Percentiles rank a stretch among this genome's conserved stretches.
Conservation (phyloP, 2,113 vertebrate genomes). For the Ophiodon elongatus region DNA sequence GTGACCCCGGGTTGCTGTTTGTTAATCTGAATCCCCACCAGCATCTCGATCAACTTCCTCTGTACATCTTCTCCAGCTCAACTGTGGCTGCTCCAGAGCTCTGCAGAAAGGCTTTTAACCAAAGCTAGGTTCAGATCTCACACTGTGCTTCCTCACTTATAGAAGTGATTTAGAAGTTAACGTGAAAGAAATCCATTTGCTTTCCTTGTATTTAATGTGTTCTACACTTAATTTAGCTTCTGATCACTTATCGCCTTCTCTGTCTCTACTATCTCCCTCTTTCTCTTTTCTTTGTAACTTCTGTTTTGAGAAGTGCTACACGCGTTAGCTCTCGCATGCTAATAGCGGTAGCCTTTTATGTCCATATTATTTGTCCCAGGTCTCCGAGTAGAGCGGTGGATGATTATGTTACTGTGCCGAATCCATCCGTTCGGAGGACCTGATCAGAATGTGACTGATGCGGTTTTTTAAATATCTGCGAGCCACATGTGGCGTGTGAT, state of each 20-base stretch:
- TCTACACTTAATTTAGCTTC: not conserved
- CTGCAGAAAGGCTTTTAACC: not conserved
- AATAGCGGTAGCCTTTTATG: not conserved
- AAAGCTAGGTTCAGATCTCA: not conserved
- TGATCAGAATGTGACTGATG: constrained; percentile 25
- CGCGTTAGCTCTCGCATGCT: not conserved
- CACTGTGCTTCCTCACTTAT: not conserved
- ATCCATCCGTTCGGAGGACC: constrained; percentile 18
- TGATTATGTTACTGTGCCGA: constrained; percentile 10
- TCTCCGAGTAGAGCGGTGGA: constrained; percentile 2
- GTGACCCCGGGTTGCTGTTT: no score
- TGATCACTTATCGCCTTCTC: not conserved
- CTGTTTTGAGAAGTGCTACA: not conserved
- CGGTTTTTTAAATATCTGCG: constrained; percentile 21
- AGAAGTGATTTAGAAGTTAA: not conserved
- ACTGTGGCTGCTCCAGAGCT: not conserved
- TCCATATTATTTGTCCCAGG: not conserved
- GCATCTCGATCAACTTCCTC: not conserved
- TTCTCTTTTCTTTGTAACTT: not conserved
- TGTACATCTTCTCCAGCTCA: not conserved
- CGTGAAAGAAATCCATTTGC: not conserved
- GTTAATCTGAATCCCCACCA: not conserved
- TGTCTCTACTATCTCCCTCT: not conserved
- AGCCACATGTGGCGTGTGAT: constrained; percentile 47
- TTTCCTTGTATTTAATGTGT: not conserved